A percentile compares a stretch with the other conserved stretches of the same genome.
Conservation (phyloP, 1,140 invertebrate genomes). For the Drosophila insularis region DNA sequence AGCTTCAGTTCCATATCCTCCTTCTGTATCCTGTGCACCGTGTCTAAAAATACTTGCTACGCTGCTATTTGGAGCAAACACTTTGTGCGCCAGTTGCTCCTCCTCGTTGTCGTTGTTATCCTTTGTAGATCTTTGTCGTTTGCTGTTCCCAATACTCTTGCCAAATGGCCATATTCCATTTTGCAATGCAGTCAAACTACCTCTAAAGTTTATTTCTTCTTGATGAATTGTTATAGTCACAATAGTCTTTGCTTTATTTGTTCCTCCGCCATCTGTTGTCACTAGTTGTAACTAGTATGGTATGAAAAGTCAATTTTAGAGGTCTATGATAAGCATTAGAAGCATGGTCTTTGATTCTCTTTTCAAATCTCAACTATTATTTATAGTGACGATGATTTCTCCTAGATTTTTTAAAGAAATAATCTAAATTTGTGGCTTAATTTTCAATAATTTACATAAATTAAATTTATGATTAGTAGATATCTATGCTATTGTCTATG, state of each 20-base stretch:
- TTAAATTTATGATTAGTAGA: too few species aligned
- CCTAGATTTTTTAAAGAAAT: too few species aligned
- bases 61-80: conserved; percentile 61
- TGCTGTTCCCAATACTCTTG: not conserved
- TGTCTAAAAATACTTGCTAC: conserved; percentile 66
- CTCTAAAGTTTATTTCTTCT: not conserved
- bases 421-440: too few species aligned
- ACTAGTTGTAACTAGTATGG: too few species aligned
- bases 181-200: not conserved
- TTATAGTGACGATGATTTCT: too few species aligned
- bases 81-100: conserved; percentile 12
- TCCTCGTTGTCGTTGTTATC: conserved; percentile 19
- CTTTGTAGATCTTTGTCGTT: conserved; percentile 45
- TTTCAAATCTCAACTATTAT: too few species aligned
- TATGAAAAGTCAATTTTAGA: too few species aligned
- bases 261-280: not conserved
- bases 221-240: not conserved
- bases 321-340: too few species aligned
- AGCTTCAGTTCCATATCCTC: conserved; percentile 51
- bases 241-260: not conserved
- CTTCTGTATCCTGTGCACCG: conserved; percentile 53
- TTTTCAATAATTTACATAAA: too few species aligned
- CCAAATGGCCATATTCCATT: conserved; percentile 19
- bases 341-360: too few species aligned
- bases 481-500: too few species aligned